These are phyloP conservation scores for Onychostruthus taczanowskii DNA, from an alignment of 2,113 vertebrate species.

Conservation along the genomic window DNA sequence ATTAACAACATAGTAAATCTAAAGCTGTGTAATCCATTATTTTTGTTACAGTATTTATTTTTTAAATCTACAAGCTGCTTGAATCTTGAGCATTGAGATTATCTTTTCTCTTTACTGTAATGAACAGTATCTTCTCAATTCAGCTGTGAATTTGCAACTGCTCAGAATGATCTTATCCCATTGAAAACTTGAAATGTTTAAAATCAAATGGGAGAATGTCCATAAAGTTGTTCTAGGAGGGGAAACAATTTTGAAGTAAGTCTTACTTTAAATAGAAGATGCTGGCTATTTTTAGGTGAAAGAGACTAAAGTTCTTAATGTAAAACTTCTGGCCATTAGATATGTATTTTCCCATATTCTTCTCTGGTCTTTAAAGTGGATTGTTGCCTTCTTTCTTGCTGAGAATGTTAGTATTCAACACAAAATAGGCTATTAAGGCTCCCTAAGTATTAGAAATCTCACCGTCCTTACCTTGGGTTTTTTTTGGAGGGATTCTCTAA, in stretches of 20 bases:
- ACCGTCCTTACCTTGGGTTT: rapidly evolving
- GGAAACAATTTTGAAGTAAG: background rate
- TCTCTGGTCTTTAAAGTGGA: background rate
- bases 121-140: background rate
- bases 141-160: background rate
- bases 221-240: background rate
- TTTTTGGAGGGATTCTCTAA: background rate
- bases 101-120: background rate
- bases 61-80: background rate
- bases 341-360: background rate
- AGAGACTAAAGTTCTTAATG: background rate
- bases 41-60: background rate
- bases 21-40: background rate
- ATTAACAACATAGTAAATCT: background rate
- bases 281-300: background rate
- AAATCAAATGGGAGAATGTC: background rate
- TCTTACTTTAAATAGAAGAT: background rate
- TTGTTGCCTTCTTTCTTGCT: background rate
- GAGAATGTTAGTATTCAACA: background rate
- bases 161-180: background rate
- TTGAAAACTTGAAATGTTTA: background rate
- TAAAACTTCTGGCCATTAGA: background rate
- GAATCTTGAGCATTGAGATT: background rate
- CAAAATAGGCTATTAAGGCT: background rate
- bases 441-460: background rate